Conservation (phyloP, 2,113 vertebrate species). For the Cromileptes altivelis region DNA sequence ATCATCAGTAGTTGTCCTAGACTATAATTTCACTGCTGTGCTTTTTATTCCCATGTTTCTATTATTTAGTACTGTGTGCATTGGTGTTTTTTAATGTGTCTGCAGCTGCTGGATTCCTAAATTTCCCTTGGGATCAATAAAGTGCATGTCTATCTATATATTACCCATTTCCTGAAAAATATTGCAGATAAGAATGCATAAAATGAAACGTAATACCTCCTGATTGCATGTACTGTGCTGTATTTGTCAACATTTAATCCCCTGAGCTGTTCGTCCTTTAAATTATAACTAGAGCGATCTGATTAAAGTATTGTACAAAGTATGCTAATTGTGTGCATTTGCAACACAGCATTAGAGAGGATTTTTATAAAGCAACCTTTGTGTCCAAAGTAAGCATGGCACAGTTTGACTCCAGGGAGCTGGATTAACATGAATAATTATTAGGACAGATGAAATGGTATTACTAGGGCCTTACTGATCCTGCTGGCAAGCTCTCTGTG, state of each 20-base stretch:
- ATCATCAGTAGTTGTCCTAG: too few species aligned
- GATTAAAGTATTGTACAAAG: constrained; percentile 24
- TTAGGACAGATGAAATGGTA: constrained; percentile 19
- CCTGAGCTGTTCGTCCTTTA: background rate
- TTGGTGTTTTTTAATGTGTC: too few species aligned
- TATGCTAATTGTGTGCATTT: background rate
- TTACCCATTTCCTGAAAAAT: background rate
- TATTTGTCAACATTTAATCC: background rate
- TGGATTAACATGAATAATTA: constrained; percentile 45
- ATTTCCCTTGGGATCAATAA: too few species aligned
- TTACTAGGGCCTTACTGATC: constrained; percentile 14
- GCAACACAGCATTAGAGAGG: constrained; percentile 3
- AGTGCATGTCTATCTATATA: too few species aligned
- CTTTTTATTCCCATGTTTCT: too few species aligned
- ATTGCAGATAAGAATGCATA: background rate
- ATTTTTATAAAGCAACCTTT: constrained; percentile 8
- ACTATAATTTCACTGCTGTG: too few species aligned
- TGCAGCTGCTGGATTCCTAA: too few species aligned
- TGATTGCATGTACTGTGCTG: background rate
- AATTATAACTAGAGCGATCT: background rate
- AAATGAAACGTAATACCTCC: background rate
- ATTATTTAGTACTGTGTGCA: too few species aligned
- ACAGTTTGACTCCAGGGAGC: constrained; percentile 26
- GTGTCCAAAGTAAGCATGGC: constrained; percentile 11
- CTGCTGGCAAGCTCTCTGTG: constrained; percentile 4